Evolutionary conservation across 2,888 invertebrate species (phyloP), one percentile per base, ranked within the genome.

Genomic region (Orchesellides sinensis): DNA sequence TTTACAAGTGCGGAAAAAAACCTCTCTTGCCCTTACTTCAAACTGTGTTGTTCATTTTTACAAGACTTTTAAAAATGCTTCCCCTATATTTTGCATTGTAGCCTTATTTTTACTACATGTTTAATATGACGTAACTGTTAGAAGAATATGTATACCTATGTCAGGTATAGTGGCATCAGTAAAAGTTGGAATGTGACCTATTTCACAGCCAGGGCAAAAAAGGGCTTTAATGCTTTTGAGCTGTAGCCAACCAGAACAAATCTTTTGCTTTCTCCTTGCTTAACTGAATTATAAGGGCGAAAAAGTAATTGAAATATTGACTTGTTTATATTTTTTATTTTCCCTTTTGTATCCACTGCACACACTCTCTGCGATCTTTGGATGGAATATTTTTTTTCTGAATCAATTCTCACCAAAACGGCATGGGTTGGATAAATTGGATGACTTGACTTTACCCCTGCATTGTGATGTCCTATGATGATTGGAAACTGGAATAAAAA

Each of bases 221-320:
- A n/a, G n/a, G 59, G 54, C 29, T 68, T 68, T 82, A 27, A 77
- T 40, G 79, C 63, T 70, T 63, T 69, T 78, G 65, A 59, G 77
- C 35, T 59, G 56, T 78, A 52, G 19, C 32, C 70, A 83, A 81
- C 59, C 73, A 54, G 74, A 81, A 75, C 75, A 75, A 75, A 70
- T 49, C 65, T 59, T 32, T 25, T 49, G 32, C 59, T 74, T 74
- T 63, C 65, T 61, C n/a, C 21, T 21, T 59, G 14, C 69, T 65
- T 77, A 70, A 77, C 70, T 77, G 56, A 72, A 75, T 74, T 70
- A 69, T 70, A 69, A 69, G 63, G 54, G 56, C 70, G 61, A 73
- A 86, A 68, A 59, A 14, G 49, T 49, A 66, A 81, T 74, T 81
- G 74, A 81, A 81, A 81, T 74, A 59, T 81, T 49, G 66, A 66